phyloP scores from a whole-genome alignment of 2,113 vertebrate species.

The Ptilonorhynchus violaceus region DNA sequence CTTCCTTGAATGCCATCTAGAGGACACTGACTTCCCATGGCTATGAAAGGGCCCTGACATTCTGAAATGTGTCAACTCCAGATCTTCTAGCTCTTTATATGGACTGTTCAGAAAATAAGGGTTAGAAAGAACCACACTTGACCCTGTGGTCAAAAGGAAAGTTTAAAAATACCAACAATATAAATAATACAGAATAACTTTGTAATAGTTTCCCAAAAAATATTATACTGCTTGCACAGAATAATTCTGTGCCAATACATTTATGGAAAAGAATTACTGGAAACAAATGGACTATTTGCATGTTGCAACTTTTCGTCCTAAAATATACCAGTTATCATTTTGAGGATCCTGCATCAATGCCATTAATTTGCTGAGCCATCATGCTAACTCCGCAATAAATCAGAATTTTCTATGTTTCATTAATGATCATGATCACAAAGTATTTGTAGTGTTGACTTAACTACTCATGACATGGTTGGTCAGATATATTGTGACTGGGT shows the following conservation, averaged over 20 bases:
- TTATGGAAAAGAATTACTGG: not conserved
- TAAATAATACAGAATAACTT: not conserved
- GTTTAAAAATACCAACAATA: not conserved
- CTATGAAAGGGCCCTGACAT: not conserved
- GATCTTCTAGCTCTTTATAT: not conserved
- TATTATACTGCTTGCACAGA: not conserved
- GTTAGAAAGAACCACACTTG: not conserved
- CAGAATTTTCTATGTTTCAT: not conserved
- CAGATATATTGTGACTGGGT: not conserved
- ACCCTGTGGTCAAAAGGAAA: not conserved
- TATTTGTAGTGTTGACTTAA: not conserved
- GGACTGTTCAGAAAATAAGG: not conserved
- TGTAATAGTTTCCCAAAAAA: not conserved
- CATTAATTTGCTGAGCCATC: not conserved
- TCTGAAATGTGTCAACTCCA: not conserved
- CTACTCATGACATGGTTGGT: not conserved
- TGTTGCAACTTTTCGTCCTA: not conserved
- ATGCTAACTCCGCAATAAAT: not conserved
- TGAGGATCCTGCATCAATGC: not conserved
- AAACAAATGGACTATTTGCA: not conserved
- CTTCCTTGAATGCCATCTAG: not conserved
- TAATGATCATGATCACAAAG: not conserved
- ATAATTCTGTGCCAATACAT: not conserved
- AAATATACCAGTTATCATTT: not conserved
- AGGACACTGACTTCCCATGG: not conserved